Conservation (phyloP, 2,797 vertebrate genomes). For the Tiaroga cobitis region DNA sequence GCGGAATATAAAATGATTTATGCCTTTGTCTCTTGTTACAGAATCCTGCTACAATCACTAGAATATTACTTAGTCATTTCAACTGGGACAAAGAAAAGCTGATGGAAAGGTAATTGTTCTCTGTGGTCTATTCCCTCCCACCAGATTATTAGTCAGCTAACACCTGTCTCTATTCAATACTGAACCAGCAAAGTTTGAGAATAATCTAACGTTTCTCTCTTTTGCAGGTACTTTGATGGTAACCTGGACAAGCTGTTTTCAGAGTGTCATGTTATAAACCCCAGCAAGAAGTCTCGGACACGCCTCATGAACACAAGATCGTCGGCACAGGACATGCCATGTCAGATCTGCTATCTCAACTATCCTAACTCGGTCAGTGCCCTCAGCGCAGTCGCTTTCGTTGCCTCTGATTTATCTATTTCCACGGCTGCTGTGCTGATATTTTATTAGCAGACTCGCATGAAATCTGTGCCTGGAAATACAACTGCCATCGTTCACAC, state of each 20-base stretch:
- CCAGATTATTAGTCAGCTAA: not conserved
- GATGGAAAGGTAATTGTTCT: constrained; percentile 92
- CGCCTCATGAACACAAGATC: constrained; percentile 98
- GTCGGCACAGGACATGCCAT: constrained; percentile 97
- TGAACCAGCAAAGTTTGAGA: not conserved
- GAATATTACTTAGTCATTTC: constrained; percentile 99
- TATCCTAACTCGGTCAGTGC: constrained; percentile 97
- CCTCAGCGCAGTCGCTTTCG: not conserved
- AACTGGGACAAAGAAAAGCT: constrained; percentile 99
- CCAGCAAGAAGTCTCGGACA: constrained; percentile 97
- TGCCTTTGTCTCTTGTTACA: constrained; percentile 64
- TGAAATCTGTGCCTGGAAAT: not conserved
- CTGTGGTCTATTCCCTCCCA: not conserved
- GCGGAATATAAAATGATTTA: constrained; percentile 18
- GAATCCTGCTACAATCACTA: constrained; percentile 99
- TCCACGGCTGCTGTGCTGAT: not conserved
- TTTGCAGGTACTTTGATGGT: constrained; percentile 95
- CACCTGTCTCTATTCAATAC: not conserved
- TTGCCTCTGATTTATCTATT: constrained; percentile 25
- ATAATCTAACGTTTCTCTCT: constrained; percentile 9
- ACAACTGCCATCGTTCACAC: not conserved
- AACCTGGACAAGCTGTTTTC: constrained; percentile 99
- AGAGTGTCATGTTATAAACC: constrained; percentile 99
- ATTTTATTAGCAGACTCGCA: not conserved
- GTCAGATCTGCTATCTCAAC: constrained; percentile 99